Evolutionary conservation across 2,888 invertebrate species (phyloP).

Genomic region (Microctonus hyperodae): DNA sequence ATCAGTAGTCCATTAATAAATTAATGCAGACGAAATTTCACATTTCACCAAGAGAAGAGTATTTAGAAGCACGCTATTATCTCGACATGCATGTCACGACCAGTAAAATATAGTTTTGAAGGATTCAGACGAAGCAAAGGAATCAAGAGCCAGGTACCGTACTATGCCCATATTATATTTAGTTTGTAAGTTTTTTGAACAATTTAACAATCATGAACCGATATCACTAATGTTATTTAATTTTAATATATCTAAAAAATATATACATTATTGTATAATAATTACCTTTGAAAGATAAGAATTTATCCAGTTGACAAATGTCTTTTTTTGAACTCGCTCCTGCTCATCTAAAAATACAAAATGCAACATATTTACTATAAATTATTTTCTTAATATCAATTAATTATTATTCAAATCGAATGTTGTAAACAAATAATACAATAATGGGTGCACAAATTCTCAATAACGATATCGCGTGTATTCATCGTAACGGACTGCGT

Average conservation of each 20-base stretch:
- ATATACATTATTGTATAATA: too few species aligned
- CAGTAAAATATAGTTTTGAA: slow-evolving; percentile 50
- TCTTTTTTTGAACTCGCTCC: slow-evolving; percentile 98
- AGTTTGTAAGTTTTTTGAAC: slow-evolving; percentile 42
- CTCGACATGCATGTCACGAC: slow-evolving; percentile 41
- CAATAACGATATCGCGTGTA: slow-evolving; percentile 37
- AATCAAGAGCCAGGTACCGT: slow-evolving; percentile 53
- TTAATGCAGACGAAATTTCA: slow-evolving; percentile 12
- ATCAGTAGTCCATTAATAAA: not conserved
- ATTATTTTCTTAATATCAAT: too few species aligned
- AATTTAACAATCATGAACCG: slow-evolving; percentile 28
- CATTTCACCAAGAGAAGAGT: slow-evolving; percentile 13
- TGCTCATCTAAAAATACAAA: slow-evolving; percentile 83
- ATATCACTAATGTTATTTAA: slow-evolving; percentile 27
- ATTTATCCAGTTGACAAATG: slow-evolving; percentile 99
- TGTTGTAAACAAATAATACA: not conserved
- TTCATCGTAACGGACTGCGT: slow-evolving; percentile 32
- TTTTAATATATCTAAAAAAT: not conserved
- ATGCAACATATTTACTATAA: not conserved
- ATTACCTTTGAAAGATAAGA: slow-evolving; percentile 94
- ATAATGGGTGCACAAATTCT: slow-evolving; percentile 20
- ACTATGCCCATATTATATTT: slow-evolving; percentile 19
- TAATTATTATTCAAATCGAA: too few species aligned
- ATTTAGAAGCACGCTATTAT: slow-evolving; percentile 35
- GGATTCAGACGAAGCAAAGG: slow-evolving; percentile 54